A percentile compares a stretch with the other conserved stretches of the same genome.
Evolutionary conservation across 2,888 invertebrate genomes (phyloP).

Genomic region (Phyllotreta cruciferae): DNA sequence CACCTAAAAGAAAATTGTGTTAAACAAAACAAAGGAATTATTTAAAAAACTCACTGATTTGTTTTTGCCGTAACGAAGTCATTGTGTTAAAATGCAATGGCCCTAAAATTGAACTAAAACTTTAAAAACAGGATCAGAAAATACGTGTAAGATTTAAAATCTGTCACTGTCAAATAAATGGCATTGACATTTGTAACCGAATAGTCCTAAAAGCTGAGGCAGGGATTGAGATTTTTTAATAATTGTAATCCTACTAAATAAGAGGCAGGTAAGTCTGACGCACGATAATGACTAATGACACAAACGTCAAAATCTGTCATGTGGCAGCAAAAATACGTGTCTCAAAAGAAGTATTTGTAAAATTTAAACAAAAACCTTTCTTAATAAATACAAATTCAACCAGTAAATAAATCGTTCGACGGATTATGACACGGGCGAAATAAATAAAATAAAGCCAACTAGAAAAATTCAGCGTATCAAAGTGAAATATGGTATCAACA

Average conservation of each 20-base stretch:
- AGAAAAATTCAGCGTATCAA: constrained; percentile 13
- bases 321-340: no score
- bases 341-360: no score
- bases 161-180: constrained; percentile 5
- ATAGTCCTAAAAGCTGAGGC: no score
- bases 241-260: no score
- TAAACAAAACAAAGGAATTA: constrained; percentile 5
- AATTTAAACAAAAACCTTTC: no score
- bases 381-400: no score
- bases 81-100: constrained; percentile 55
- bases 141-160: constrained; percentile 28
- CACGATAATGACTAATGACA: background rate
- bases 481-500: background rate
- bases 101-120: background rate
- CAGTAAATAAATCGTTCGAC: no score
- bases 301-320: background rate
- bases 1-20: constrained; percentile 65
- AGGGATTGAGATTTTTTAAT: no score
- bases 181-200: constrained; percentile 7
- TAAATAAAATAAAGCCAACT: background rate
- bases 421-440: background rate
- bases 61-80: constrained; percentile 74
- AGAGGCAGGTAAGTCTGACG: no score
- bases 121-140: constrained; percentile 3
- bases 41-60: constrained; percentile 67